Evolutionary conservation across 2,113 vertebrate genomes (phyloP), one percentile per base, ranked within the genome.

Genomic region (Piprites chloris): DNA sequence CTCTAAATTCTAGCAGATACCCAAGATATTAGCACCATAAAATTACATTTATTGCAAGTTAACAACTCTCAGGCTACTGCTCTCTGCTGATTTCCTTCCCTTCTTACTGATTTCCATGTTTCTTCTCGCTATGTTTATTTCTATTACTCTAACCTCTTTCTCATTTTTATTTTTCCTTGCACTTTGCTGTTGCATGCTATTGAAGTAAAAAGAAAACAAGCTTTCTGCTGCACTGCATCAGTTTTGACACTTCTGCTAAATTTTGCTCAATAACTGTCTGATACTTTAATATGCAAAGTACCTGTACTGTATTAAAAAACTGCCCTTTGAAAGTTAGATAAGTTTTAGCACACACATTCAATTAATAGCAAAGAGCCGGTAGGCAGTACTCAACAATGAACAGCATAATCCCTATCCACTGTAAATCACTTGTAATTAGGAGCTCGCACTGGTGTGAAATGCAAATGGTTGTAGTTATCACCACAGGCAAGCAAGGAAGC

Each of bases 341-440:
- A 76, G 30, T 92, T 94, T 73, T 77, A 90, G 88, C 88, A 81
- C 67, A 90, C 53, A 53, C 39, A 85, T 83, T 93, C 63, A 94
- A 90, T 95, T 93, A 94, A 82, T 10, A 89, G 79, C 77, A 74
- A 93, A 92, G 33, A 84, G 76, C 89, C 47, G 2, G 89, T 59
- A 94, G 92, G 95, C 86, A 93, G 56, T 35, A 86, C 65, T 89
- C 72, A 74, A 61, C 95, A 96, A 86, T 59, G 86, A 90, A 92
- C 68, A 90, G 46, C 55, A 39, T 11, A 92, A 89, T 80, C 86
- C 55, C 90, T 74, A 71, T 63, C 59, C 55, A 59, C 83, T 81
- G 88, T 97, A 94, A 95, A 96, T 92, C 76, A 90, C 72, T 88
- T 95, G 71, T 88, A 96, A 94, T 95, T 93, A 97, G 86, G 85